These are phyloP conservation scores for Drosophila rubida DNA, from an alignment of 2,888 invertebrate species.

Conservation along the genomic window DNA sequence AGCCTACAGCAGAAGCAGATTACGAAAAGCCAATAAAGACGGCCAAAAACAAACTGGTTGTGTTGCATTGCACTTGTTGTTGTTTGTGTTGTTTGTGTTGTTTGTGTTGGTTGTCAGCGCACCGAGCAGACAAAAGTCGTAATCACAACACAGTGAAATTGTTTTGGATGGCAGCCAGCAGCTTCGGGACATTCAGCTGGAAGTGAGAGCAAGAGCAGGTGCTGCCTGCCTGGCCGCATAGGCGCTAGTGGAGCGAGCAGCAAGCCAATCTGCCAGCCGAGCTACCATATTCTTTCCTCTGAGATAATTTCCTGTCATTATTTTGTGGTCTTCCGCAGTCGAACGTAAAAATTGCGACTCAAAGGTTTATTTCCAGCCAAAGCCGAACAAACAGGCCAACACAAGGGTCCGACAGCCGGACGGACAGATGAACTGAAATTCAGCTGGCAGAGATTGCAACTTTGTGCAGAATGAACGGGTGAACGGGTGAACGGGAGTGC, in stretches of 20 bases:
- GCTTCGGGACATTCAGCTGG: background rate
- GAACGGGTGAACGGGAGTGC: background rate
- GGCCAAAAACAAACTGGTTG: constrained; percentile 8
- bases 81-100: too few species aligned
- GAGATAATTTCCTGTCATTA: constrained; percentile 84
- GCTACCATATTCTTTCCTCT: constrained; percentile 71
- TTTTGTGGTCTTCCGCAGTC: constrained; percentile 83
- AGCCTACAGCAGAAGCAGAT: constrained; percentile 41
- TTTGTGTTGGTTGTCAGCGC: background rate
- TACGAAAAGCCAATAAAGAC: constrained; percentile 53
- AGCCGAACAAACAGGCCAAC: constrained; percentile 44
- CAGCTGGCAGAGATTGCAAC: constrained; percentile 62
- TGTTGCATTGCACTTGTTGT: background rate
- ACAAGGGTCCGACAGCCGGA: constrained; percentile 7
- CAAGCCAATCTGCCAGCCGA: constrained; percentile 14
- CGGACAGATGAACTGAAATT: constrained; percentile 21
- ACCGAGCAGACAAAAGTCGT: constrained; percentile 35
- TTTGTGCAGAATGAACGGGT: constrained; percentile 6
- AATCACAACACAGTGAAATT: constrained; percentile 76
- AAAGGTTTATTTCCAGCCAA: constrained; percentile 73
- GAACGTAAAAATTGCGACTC: constrained; percentile 81
- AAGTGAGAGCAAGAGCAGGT: background rate
- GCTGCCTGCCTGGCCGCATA: background rate
- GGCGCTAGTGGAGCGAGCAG: constrained; percentile 21
- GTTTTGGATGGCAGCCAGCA: constrained; percentile 74